Percentiles rank a stretch among this genome's conserved stretches.
Conservation (phyloP, 2,113 vertebrate genomes). For the Sphyrna mokarran region DNA sequence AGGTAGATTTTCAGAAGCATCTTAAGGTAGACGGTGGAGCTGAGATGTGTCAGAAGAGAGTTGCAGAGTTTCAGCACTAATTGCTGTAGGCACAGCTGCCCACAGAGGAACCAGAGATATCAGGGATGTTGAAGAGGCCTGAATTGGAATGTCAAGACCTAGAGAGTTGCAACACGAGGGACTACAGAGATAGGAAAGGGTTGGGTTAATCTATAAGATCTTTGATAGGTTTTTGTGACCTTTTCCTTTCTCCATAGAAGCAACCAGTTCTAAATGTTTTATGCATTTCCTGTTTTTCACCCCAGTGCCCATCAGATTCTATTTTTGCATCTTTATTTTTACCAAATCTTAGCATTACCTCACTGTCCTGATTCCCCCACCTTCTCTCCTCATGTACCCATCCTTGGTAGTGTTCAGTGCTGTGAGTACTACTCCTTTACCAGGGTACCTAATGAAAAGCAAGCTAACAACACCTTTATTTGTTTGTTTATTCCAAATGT, state of each 20-base stretch:
- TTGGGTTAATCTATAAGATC: background rate
- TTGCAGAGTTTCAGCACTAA: background rate
- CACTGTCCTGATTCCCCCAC: background rate
- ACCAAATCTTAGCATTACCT: background rate
- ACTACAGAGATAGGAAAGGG: background rate
- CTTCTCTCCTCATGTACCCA: background rate
- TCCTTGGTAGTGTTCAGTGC: background rate
- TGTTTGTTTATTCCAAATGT: slow-evolving; percentile 18
- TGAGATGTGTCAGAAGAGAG: background rate
- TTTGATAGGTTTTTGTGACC: background rate
- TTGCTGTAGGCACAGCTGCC: too few relatives aligned
- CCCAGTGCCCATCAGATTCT: background rate
- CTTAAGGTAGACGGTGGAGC: background rate
- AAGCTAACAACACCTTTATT: background rate
- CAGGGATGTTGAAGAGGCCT: too few relatives aligned
- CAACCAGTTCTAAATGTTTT: too few relatives aligned
- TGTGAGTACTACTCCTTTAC: too few relatives aligned
- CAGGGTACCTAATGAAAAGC: background rate
- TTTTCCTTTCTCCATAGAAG: background rate
- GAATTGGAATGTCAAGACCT: background rate
- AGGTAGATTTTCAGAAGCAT: background rate
- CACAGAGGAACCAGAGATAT: too few relatives aligned
- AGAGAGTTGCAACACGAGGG: background rate
- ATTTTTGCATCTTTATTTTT: background rate
- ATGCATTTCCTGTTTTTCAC: background rate